These are phyloP conservation scores for Linyphia triangularis DNA, from an alignment of 2,888 invertebrate genomes.

Conservation along the genomic window DNA sequence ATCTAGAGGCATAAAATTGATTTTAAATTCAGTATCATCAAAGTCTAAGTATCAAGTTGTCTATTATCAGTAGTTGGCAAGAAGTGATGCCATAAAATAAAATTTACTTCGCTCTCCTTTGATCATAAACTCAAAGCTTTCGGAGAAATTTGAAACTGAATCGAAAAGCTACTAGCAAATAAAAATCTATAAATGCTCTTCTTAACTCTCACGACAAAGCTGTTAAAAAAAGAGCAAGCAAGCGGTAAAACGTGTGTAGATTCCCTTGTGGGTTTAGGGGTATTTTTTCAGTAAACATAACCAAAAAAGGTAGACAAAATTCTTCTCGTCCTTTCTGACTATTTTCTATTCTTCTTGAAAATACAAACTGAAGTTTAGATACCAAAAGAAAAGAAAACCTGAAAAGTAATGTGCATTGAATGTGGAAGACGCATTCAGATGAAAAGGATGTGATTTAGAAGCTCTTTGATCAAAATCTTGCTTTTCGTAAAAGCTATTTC, in stretches of 20 bases:
- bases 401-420: conserved; percentile 57
- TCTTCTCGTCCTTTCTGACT: conserved; percentile 29
- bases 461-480: conserved; percentile 54
- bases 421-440: conserved; percentile 29
- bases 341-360: conserved; percentile 42
- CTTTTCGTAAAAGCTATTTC: conserved; percentile 44
- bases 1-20: conserved; percentile 16
- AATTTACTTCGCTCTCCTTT: conserved; percentile 41
- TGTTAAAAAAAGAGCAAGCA: conserved; percentile 65
- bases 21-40: conserved; percentile 24
- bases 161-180: conserved; percentile 53
- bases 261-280: conserved; percentile 45
- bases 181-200: conserved; percentile 62
- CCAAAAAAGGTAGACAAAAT: conserved; percentile 1
- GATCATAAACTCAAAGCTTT: conserved; percentile 64
- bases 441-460: conserved; percentile 54
- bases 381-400: conserved; percentile 29
- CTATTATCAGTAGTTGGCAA: conserved; percentile 57
- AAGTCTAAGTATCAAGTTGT: conserved; percentile 2
- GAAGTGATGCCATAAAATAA: conserved; percentile 52
- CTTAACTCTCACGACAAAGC: conserved; percentile 44
- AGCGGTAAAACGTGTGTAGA: conserved; percentile 68
- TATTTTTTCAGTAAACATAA: conserved; percentile 20
- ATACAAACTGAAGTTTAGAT: conserved; percentile 45
- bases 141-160: conserved; percentile 58